Conservation (phyloP, 1,140 invertebrate species). For the Arctopsyche grandis region DNA sequence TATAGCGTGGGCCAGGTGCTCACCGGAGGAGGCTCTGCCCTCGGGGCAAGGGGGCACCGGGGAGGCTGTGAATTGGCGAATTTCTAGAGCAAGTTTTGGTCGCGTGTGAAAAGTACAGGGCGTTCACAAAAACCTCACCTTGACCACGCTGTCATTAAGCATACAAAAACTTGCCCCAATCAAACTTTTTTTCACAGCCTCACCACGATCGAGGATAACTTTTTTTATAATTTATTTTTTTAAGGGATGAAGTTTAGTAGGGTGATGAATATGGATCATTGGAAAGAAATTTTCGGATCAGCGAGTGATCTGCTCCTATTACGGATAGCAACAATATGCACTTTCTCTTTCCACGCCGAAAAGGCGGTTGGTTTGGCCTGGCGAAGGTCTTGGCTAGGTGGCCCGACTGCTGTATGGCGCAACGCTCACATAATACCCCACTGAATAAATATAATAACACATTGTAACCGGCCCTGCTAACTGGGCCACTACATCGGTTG, state of each 20-base stretch:
- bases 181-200: not conserved
- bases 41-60: slow-evolving; percentile 33
- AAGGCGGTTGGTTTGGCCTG: slow-evolving; percentile 27
- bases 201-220: not conserved
- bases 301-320: slow-evolving; percentile 25
- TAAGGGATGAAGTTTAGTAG: not conserved
- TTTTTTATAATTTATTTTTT: not conserved
- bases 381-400: slow-evolving; percentile 41
- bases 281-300: not conserved
- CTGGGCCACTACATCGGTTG: slow-evolving; percentile 22
- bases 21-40: slow-evolving; percentile 31
- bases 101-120: slow-evolving; percentile 29
- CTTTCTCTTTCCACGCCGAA: slow-evolving; percentile 41
- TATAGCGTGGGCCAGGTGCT: slow-evolving; percentile 44
- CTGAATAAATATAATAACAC: slow-evolving; percentile 43
- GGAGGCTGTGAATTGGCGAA: slow-evolving; percentile 45
- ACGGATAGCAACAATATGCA: slow-evolving; percentile 45
- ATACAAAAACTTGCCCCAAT: not conserved
- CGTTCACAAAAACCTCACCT: slow-evolving; percentile 37
- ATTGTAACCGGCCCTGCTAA: slow-evolving; percentile 40
- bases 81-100: slow-evolving; percentile 47
- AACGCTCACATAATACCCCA: slow-evolving; percentile 33
- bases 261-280: not conserved
- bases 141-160: not conserved
- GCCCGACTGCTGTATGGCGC: slow-evolving; percentile 21